These are phyloP conservation scores for Steatornis caripensis DNA, from an alignment of 2,113 vertebrate species.

Conservation along the genomic window DNA sequence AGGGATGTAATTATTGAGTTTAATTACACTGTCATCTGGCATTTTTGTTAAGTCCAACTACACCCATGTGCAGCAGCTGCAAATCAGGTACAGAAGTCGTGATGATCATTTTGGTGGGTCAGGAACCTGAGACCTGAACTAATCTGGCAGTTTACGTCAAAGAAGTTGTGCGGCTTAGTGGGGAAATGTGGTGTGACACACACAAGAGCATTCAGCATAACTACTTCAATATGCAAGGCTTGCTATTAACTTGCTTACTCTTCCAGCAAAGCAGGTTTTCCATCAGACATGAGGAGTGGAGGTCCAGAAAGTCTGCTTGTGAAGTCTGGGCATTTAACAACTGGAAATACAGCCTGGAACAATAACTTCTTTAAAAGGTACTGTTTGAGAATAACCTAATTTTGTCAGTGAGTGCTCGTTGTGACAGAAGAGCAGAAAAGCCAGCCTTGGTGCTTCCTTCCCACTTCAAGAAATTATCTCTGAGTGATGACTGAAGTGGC, in stretches of 20 bases:
- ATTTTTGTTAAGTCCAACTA: not conserved
- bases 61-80: not conserved
- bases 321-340: not conserved
- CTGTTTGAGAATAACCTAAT: not conserved
- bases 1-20: not conserved
- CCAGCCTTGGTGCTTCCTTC: not conserved
- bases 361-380: not conserved
- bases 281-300: not conserved
- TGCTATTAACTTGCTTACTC: not conserved
- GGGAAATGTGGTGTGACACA: not conserved
- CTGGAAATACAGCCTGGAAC: not conserved
- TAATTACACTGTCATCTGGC: not conserved
- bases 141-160: not conserved
- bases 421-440: not conserved
- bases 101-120: not conserved
- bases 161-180: not conserved
- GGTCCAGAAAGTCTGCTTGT: not conserved
- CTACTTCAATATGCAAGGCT: not conserved
- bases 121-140: not conserved
- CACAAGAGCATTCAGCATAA: not conserved
- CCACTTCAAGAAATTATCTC: not conserved
- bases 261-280: not conserved
- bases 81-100: not conserved
- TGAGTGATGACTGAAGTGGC: not conserved
- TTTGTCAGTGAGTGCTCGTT: not conserved